A percentile compares a stretch with the other conserved stretches of the same genome.
phyloP scores from a whole-genome alignment of 2,113 vertebrate genomes.

The Raja brachyura region DNA sequence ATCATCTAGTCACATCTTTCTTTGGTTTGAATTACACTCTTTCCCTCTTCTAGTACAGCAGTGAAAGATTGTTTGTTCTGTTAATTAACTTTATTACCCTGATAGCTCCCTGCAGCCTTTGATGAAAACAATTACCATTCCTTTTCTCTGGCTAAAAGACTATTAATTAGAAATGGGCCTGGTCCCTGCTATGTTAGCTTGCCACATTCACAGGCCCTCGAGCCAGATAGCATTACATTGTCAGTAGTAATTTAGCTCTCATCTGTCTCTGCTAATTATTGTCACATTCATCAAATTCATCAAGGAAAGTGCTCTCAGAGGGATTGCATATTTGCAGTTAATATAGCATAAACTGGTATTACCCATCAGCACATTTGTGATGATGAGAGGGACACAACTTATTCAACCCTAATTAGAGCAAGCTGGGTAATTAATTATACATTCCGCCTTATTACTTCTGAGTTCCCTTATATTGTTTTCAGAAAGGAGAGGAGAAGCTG shows the following conservation, averaged over 20 bases:
- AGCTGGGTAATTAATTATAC: conserved; percentile 99
- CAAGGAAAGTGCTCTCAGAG: conserved; percentile 96
- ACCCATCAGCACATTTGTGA: conserved; percentile 91
- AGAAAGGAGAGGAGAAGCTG: conserved; percentile 69
- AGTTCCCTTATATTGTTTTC: conserved; percentile 92
- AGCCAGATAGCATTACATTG: conserved; percentile 96
- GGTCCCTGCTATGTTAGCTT: conserved; percentile 76
- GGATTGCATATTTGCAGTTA: conserved; percentile 97
- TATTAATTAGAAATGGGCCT: conserved; percentile 83
- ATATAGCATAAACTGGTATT: conserved; percentile 98
- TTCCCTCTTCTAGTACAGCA: conserved; percentile 73
- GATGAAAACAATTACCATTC: conserved; percentile 94
- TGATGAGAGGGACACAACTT: conserved; percentile 93
- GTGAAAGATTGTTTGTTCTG: conserved; percentile 94
- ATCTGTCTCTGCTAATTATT: conserved; percentile 99
- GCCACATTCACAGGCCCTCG: conserved; percentile 82
- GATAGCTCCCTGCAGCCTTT: conserved; percentile 98
- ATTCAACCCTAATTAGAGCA: conserved; percentile 99
- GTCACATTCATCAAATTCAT: conserved; percentile 99
- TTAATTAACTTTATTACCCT: conserved; percentile 99
- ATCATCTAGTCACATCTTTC: conserved; percentile 74
- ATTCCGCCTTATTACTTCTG: conserved; percentile 98
- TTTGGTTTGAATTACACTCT: conserved; percentile 78
- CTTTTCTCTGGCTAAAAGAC: conserved; percentile 62
- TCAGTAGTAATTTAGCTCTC: conserved; percentile 99